Conservation (phyloP, 2,113 vertebrate genomes). For the Cyprichromis sp. region DNA sequence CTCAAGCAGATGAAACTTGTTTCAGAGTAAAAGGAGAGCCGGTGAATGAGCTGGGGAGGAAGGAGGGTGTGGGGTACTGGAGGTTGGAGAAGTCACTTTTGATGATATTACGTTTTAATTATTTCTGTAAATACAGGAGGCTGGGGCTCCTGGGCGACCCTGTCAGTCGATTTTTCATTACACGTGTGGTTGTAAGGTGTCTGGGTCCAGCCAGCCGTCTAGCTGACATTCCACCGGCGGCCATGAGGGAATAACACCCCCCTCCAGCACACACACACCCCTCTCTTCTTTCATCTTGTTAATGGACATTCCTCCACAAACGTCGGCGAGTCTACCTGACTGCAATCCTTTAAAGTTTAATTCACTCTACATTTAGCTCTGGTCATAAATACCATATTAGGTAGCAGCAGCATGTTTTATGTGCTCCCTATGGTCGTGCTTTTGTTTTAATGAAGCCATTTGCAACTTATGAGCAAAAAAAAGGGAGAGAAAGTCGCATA, state of each 20-base stretch:
- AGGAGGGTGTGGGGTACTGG: neutral
- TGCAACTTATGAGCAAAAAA: slow-evolving; percentile 90
- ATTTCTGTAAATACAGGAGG: slow-evolving; percentile 62
- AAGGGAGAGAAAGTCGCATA: slow-evolving; percentile 76
- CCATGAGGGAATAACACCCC: slow-evolving; percentile 69
- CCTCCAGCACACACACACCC: slow-evolving; percentile 13
- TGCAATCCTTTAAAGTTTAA: slow-evolving; percentile 98
- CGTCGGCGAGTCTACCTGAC: slow-evolving; percentile 93
- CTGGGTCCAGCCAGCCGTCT: slow-evolving; percentile 57
- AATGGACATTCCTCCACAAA: slow-evolving; percentile 89
- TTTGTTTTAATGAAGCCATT: slow-evolving; percentile 99
- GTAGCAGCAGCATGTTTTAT: slow-evolving; percentile 86
- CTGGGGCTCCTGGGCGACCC: slow-evolving; percentile 15
- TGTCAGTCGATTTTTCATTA: slow-evolving; percentile 66
- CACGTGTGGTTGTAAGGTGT: slow-evolving; percentile 59
- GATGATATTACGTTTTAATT: slow-evolving; percentile 42
- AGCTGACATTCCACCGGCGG: slow-evolving; percentile 56
- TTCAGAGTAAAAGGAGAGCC: neutral
- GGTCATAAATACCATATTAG: slow-evolving; percentile 99
- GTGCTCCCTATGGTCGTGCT: slow-evolving; percentile 89
- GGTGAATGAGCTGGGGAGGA: neutral
- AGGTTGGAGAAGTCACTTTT: slow-evolving; percentile 24
- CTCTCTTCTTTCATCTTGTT: slow-evolving; percentile 85
- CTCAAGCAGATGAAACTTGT: slow-evolving; percentile 19
- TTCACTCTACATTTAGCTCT: slow-evolving; percentile 96